Conservation (phyloP, 2,113 vertebrate genomes). For the Macquaria ambigua region DNA sequence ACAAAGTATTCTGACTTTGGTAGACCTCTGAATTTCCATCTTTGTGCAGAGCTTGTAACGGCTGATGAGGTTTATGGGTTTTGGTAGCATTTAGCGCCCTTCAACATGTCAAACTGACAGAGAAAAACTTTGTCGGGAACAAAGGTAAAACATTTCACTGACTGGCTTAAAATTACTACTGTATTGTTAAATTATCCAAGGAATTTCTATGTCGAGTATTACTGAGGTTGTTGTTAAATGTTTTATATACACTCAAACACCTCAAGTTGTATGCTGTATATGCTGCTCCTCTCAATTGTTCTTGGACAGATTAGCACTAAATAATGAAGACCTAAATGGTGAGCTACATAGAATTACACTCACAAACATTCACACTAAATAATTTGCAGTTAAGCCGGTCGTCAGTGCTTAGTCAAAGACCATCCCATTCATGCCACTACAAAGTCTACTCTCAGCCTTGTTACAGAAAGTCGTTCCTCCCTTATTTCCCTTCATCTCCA, state of each 20-base stretch:
- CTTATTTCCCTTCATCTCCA: constrained; percentile 54
- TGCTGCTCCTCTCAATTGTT: constrained; percentile 3
- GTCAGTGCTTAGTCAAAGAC: constrained; percentile 7
- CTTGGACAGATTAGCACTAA: constrained; percentile 41
- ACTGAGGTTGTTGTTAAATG: constrained; percentile 26
- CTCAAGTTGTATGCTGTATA: neutral
- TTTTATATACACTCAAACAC: constrained; percentile 30
- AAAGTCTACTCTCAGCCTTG: constrained; percentile 31
- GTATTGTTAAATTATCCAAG: constrained; percentile 35
- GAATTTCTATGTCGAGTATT: neutral
- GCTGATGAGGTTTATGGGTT: neutral
- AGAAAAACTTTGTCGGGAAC: neutral
- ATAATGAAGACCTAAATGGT: constrained; percentile 54
- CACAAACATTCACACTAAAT: constrained; percentile 43
- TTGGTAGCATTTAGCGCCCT: neutral
- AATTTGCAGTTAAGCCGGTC: constrained; percentile 17
- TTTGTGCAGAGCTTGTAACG: neutral
- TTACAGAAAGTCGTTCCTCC: constrained; percentile 34
- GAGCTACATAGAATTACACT: constrained; percentile 38
- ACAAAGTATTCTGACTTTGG: neutral
- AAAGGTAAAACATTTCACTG: constrained; percentile 1
- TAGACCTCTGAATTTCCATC: constrained; percentile 3
- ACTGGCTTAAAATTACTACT: neutral
- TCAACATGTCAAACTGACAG: neutral
- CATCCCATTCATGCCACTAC: constrained; percentile 45